Percentiles rank a stretch among this genome's conserved stretches.
These are phyloP conservation scores for Leptonema lineaticorne DNA, from an alignment of 1,140 invertebrate genomes.

Conservation along the genomic window DNA sequence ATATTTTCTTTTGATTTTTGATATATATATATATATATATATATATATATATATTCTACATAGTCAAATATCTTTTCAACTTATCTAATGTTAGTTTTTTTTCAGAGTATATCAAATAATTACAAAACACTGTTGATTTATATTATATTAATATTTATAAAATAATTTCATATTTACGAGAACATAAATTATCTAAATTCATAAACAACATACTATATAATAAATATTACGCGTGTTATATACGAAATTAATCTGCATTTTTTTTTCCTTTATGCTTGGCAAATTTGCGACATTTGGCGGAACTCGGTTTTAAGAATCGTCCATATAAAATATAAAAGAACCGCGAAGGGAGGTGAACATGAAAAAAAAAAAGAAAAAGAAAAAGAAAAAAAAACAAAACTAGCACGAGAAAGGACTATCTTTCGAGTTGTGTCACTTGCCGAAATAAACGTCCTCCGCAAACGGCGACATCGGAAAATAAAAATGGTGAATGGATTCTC, in stretches of 20 bases:
- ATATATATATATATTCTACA: too few species aligned
- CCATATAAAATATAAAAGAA: too few species aligned
- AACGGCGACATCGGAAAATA: constrained; percentile 24
- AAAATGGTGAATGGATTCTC: constrained; percentile 27
- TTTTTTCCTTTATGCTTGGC: too few species aligned
- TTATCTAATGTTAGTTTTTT: background rate
- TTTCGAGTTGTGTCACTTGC: background rate
- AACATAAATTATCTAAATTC: background rate
- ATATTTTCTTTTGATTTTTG: too few species aligned
- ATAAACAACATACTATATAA: too few species aligned
- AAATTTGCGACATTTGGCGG: too few species aligned
- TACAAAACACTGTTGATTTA: background rate
- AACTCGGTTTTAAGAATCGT: too few species aligned
- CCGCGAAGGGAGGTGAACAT: too few species aligned
- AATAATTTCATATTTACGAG: background rate
- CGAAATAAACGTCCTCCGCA: constrained; percentile 23
- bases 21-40: too few species aligned
- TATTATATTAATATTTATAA: background rate
- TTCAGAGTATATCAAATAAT: background rate
- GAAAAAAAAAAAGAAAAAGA: background rate
- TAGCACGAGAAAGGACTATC: background rate
- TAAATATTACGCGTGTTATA: too few species aligned
- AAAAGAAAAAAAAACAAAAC: background rate
- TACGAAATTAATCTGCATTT: too few species aligned
- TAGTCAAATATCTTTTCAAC: too few species aligned